Evolutionary conservation across 1,140 invertebrate species (phyloP), one percentile per base, ranked within the genome.

Genomic region (Melitaea cinxia): DNA sequence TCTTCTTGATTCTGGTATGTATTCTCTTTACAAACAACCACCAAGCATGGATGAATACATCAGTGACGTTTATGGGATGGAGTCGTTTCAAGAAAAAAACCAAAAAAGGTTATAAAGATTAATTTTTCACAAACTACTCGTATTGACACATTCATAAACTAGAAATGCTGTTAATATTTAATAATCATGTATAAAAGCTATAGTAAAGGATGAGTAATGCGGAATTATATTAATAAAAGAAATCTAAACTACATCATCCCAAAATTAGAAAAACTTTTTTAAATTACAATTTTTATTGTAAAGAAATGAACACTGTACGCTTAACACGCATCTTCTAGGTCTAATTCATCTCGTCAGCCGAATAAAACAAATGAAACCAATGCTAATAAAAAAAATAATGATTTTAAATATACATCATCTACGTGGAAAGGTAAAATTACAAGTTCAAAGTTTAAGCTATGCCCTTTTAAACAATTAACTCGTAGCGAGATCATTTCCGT

Each of bases 21-120:
- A 77, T 42, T 85, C 83, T 2, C 58, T 86, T 23, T 88, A 81
- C 56, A 85, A 85, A 58, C 75, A 80, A 24, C 77, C 72, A 0
- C 78, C 77, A 24, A 74, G 66, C 1, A 77, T 71, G 1, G 77
- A 77, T 47, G 80, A 78, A 50, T 78, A 75, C 49, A 55, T 65
- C 12, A 83, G 81, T 37, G 73, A 71, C 37, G 65, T 67, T 10
- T 72, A 68, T 15, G 76, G 75, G 9, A 61, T 73, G 15, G 63
- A 57, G n/a, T 76, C 72, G 4, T 63, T 42, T 53, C 55, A 65
- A 53, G 55, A 53, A 26, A 66, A 54, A 24, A 57, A 7, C 19
- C 49, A 53, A 14, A 17, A 30, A 15, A 62, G 50, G 33, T 39
- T 12, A 14, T 39, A 39, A 1, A 5, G n/a, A 39, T 33, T 33